A percentile compares a stretch with the other conserved stretches of the same genome.
These are phyloP conservation scores for Leucoraja erinaceus DNA, from an alignment of 2,113 vertebrate species.

Conservation along the genomic window DNA sequence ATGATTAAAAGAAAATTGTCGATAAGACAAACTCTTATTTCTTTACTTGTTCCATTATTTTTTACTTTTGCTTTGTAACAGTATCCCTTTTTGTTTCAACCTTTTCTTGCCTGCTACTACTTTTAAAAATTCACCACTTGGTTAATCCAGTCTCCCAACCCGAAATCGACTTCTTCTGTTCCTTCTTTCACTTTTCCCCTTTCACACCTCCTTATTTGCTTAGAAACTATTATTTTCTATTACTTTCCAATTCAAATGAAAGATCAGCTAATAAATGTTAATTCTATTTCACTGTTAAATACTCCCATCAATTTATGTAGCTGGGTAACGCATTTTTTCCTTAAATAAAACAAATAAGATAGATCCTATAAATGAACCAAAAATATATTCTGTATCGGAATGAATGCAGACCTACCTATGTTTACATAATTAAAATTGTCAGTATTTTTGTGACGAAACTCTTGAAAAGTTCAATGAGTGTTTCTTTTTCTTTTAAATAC, in stretches of 20 bases:
- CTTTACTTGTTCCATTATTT: neutral
- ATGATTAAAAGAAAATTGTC: too few relatives aligned
- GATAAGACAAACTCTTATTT: neutral
- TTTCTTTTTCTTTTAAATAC: neutral
- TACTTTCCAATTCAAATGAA: neutral
- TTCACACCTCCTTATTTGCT: neutral
- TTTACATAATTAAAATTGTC: neutral
- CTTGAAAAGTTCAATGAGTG: neutral
- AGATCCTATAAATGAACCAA: neutral
- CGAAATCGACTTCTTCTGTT: neutral
- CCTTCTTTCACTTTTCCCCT: neutral
- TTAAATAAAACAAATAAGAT: neutral
- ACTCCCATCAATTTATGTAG: neutral
- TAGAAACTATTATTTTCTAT: neutral
- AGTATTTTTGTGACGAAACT: neutral
- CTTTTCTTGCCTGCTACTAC: neutral
- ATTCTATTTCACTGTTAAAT: too few relatives aligned
- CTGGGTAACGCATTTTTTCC: neutral
- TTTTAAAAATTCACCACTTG: neutral
- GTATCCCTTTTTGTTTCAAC: neutral
- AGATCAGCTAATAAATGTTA: neutral
- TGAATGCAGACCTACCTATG: neutral
- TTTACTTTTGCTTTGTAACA: neutral
- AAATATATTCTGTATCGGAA: neutral
- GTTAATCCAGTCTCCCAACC: neutral